Conservation (phyloP, 2,113 vertebrate species). For the Hippolais icterina region DNA sequence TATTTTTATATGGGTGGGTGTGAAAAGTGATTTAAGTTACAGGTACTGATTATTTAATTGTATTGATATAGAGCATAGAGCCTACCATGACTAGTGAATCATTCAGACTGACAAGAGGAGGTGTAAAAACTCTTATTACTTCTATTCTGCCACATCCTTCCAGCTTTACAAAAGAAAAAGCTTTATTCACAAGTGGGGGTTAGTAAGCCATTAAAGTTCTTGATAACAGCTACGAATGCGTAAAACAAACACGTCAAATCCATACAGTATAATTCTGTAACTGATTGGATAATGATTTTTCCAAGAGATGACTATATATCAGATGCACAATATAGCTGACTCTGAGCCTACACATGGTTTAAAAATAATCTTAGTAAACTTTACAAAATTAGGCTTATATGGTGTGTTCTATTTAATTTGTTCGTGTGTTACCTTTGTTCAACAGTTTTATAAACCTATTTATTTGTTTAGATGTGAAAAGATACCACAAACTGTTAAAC, state of each 20-base stretch:
- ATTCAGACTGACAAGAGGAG: conserved; percentile 77
- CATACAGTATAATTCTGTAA: conserved; percentile 50
- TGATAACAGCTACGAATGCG: conserved; percentile 51
- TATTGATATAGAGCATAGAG: conserved; percentile 75
- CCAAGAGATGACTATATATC: not conserved
- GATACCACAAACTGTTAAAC: conserved; percentile 55
- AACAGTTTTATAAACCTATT: conserved; percentile 65
- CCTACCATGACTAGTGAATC: conserved; percentile 74
- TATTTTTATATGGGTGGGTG: conserved; percentile 75
- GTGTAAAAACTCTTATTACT: conserved; percentile 65
- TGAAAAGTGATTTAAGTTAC: conserved; percentile 79
- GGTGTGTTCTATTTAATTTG: conserved; percentile 27
- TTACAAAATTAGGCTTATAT: conserved; percentile 10
- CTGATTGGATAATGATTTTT: conserved; percentile 40
- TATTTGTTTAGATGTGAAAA: conserved; percentile 66
- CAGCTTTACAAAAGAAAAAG: conserved; percentile 59
- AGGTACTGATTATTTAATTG: conserved; percentile 82
- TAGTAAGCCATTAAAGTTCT: conserved; percentile 46
- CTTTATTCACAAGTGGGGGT: conserved; percentile 47
- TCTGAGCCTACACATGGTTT: conserved; percentile 27
- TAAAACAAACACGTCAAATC: conserved; percentile 52
- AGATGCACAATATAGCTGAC: conserved; percentile 10
- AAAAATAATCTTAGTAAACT: conserved; percentile 56
- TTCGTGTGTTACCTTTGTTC: conserved; percentile 58
- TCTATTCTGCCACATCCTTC: conserved; percentile 59